Evolutionary conservation across 2,113 vertebrate species (phyloP).

Genomic region (Trichomycterus rosablanca): DNA sequence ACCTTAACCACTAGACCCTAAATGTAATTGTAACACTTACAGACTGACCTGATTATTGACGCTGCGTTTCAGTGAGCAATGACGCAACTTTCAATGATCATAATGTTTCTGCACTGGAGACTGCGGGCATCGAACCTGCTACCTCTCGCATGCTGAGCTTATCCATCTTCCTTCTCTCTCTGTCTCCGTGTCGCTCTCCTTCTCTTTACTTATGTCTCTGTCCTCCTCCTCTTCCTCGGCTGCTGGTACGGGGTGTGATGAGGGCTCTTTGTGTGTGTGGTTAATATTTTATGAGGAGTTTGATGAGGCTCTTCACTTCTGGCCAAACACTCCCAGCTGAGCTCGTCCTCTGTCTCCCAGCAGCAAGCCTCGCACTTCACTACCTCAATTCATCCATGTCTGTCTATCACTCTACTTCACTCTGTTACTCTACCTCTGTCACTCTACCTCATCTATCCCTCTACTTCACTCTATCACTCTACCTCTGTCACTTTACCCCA

Average conservation of each 20-base stretch:
- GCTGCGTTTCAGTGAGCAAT: no score
- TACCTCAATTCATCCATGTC: constrained; percentile 7
- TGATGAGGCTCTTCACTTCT: constrained; percentile 25
- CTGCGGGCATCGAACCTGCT: no score
- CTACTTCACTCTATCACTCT: background rate
- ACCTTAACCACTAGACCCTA: no score
- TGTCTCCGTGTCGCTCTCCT: no score
- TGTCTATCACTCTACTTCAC: background rate
- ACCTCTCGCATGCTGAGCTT: no score
- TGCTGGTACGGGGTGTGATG: constrained; percentile 3
- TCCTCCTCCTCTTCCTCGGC: constrained; percentile 5
- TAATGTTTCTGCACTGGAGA: no score
- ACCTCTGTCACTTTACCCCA: background rate
- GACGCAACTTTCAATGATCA: no score
- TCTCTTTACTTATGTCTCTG: background rate
- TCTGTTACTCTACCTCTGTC: background rate
- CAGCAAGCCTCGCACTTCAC: constrained; percentile 10
- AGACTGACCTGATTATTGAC: no score
- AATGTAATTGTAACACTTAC: no score
- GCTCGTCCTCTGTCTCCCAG: constrained; percentile 16
- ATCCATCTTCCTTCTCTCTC: background rate
- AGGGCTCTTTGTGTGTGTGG: constrained; percentile 3
- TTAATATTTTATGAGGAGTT: constrained; percentile 29
- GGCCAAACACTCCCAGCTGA: constrained; percentile 29
- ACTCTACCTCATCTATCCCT: background rate